Evolutionary conservation across 1,140 invertebrate genomes (phyloP).

Genomic region (Bombus polaris): DNA sequence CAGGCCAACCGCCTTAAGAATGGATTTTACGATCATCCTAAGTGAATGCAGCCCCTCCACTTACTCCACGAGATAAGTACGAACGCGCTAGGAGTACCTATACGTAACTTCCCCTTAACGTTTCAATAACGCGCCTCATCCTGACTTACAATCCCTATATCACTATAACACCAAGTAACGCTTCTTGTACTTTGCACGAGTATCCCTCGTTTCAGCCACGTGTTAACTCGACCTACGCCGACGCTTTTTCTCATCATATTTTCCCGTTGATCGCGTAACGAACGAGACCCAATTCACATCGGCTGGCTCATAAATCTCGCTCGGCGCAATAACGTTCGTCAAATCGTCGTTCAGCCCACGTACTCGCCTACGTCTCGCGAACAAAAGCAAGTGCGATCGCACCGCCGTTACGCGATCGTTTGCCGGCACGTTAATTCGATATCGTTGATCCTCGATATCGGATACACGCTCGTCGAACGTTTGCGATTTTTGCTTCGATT

Average conservation of each 20-base stretch:
- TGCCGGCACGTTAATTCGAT: too few species aligned
- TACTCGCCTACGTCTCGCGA: neutral
- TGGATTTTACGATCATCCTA: slow-evolving; percentile 53
- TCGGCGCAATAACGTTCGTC: neutral
- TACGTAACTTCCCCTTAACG: slow-evolving; percentile 17
- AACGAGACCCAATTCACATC: neutral
- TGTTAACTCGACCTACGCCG: neutral
- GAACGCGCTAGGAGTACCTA: neutral
- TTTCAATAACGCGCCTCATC: slow-evolving; percentile 4
- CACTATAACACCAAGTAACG: neutral
- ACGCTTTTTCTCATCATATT: neutral
- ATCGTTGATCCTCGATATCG: neutral
- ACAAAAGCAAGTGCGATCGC: too few species aligned
- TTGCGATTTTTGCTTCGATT: neutral
- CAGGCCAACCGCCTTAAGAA: slow-evolving; percentile 44
- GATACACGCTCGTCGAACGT: neutral
- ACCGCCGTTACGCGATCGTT: too few species aligned
- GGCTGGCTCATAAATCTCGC: neutral
- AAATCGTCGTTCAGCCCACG: neutral
- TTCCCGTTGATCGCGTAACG: slow-evolving; percentile 1
- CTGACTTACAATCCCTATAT: neutral
- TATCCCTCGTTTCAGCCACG: neutral
- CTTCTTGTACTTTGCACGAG: neutral
- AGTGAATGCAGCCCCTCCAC: slow-evolving; percentile 45
- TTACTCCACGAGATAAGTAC: slow-evolving; percentile 4